Evolutionary conservation across 2,888 invertebrate genomes (phyloP).

Genomic region (Papilio elwesi): DNA sequence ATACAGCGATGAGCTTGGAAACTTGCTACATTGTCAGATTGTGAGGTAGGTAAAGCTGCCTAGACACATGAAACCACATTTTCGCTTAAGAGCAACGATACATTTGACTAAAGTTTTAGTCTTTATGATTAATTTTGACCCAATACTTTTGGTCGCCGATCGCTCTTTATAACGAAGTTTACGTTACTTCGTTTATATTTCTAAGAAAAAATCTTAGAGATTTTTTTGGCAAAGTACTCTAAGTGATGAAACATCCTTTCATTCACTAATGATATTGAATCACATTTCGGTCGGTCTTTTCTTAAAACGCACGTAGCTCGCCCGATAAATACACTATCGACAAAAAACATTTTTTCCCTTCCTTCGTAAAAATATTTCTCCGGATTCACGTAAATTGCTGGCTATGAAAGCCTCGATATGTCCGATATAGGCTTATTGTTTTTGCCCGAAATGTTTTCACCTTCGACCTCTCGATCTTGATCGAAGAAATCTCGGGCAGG

Average conservation of each 20-base stretch:
- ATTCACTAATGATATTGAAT: slow-evolving; percentile 40
- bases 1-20: neutral
- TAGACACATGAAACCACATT: neutral
- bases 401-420: slow-evolving; percentile 48
- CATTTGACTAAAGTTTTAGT: neutral
- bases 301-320: slow-evolving; percentile 29
- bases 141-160: slow-evolving; percentile 2
- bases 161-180: slow-evolving; percentile 14
- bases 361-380: slow-evolving; percentile 44
- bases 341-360: slow-evolving; percentile 28
- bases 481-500: slow-evolving; percentile 35
- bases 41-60: neutral
- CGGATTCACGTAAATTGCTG: slow-evolving; percentile 45
- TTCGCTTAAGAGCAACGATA: too few species aligned
- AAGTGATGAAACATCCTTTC: slow-evolving; percentile 39
- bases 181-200: slow-evolving; percentile 18
- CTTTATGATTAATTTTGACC: neutral
- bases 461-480: slow-evolving; percentile 37
- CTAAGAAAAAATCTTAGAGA: slow-evolving; percentile 17
- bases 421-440: slow-evolving; percentile 49
- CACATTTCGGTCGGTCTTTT: slow-evolving; percentile 34
- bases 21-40: neutral
- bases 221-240: slow-evolving; percentile 26
- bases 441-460: slow-evolving; percentile 44
- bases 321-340: slow-evolving; percentile 38